Conservation (phyloP, 2,888 invertebrate species). For the Hipparchia semele region DNA sequence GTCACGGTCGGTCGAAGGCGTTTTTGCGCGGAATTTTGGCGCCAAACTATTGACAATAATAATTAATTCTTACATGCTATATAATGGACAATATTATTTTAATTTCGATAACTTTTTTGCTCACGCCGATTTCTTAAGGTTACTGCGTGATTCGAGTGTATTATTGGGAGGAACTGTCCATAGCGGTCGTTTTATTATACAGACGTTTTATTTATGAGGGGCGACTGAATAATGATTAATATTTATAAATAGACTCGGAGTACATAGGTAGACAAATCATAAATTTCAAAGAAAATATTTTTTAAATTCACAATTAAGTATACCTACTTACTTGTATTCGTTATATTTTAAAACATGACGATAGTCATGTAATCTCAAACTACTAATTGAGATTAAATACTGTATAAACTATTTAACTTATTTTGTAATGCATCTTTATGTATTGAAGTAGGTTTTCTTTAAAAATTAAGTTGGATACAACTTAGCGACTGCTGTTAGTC, state of each 20-base stretch:
- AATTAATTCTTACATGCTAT: slow-evolving; percentile 34
- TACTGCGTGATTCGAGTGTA: slow-evolving; percentile 30
- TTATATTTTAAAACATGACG: too few relatives aligned
- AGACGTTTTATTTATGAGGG: slow-evolving; percentile 21
- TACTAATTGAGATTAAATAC: too few relatives aligned
- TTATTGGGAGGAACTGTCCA: slow-evolving; percentile 14
- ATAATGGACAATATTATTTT: slow-evolving; percentile 34
- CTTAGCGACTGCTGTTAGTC: too few relatives aligned
- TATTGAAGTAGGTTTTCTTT: too few relatives aligned
- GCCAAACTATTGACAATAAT: slow-evolving; percentile 52
- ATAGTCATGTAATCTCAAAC: too few relatives aligned
- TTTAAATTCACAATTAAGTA: not conserved
- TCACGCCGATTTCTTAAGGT: slow-evolving; percentile 34
- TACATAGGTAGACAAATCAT: not conserved
- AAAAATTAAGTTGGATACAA: too few relatives aligned
- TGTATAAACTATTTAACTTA: too few relatives aligned
- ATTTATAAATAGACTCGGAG: slow-evolving; percentile 10
- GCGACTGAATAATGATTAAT: slow-evolving; percentile 14
- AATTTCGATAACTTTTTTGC: slow-evolving; percentile 34
- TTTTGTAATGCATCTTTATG: too few relatives aligned
- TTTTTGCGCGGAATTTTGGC: slow-evolving; percentile 80
- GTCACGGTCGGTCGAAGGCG: slow-evolving; percentile 76
- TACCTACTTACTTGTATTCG: not conserved
- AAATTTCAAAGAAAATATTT: not conserved
- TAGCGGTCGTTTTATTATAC: slow-evolving; percentile 18